Evolutionary conservation across 2,888 invertebrate species (phyloP), one percentile per base, ranked within the genome.

Genomic region (Eupeodes latifasciatus): DNA sequence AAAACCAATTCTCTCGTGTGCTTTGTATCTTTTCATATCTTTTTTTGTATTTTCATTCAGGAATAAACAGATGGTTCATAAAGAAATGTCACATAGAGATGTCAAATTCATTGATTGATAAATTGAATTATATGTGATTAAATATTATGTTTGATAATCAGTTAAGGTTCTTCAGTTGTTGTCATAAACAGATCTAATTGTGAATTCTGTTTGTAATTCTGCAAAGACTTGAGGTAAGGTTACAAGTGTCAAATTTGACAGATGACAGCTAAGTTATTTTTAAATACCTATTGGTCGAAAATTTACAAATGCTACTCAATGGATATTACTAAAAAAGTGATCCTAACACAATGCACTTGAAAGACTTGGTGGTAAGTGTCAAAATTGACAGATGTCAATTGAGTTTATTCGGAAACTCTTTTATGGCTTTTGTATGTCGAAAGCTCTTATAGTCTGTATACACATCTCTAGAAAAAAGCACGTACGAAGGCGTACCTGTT

Each of bases 101-200:
- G 81, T 76, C 72, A 72, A 27, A 57, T 66, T 72, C 47, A 61
- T 67, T 78, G 53, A 64, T 59, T 14, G 47, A 83, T 83, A 44
- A 78, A 79, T 79, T 79, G 36, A 83, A 67, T 79, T 57, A 47
- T 69, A 49, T 14, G 59, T 69, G 27, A 34, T 61, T 40, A 40
- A 40, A 44, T 47, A 34, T 34, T 27, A 34, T 11, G 10, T 47
- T 19, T 71, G 40, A 49, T 62, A 67, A 61, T 61, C 34, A 76
- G 76, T 49, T 40, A 44, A 61, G 53, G 11, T 12, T 11, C 40
- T 40, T 40, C 40, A 53, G 5, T 53, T 49, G 12, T 27, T 27
- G 27, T 66, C 12, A 66, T n/a, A 27, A 10, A 10, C 12, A 66
- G n/a, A n/a, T 14, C 4, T 51, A 67, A 49, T 66, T 49, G 19